Evolutionary conservation across 1,140 invertebrate genomes (phyloP), one percentile per base, ranked within the genome.

Genomic region (Brachionus calyciflorus): DNA sequence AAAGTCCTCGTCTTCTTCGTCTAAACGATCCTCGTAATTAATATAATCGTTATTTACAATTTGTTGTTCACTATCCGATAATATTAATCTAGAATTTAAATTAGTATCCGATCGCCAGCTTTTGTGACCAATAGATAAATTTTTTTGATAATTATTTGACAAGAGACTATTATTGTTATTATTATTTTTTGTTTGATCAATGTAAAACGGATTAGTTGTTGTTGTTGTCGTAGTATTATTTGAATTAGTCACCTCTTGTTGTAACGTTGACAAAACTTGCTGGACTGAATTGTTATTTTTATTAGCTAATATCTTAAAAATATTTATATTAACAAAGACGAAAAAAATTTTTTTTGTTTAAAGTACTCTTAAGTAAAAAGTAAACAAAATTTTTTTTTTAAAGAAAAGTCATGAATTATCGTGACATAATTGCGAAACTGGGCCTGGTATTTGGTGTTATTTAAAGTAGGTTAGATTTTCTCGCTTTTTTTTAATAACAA

Each of bases 241-340:
- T n/a, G 28, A 37, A 30, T 63, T 63, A 37, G 37, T 37, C 33
- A 19, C 57, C 7, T 65, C 40, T 65, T 41, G 40, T 65, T 65
- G 60, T 44, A 37, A 44, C 14, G 33, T 44, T 65, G 44, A 65
- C 21, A 44, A n/a, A n/a, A n/a, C 33, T 37, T 37, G n/a, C 44
- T 65, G 60, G 40, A 19, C 24, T 24, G 60, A 41, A 17, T 65
- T 63, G 57, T 63, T 65, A 60, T 60, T 60, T 65, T 65, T 65
- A n/a, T 65, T 65, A 65, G 60, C 60, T 44, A 44, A 44, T 41
- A 65, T 65, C 60, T 65, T 65, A 19, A 44, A 3, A 26, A 44
- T 44, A 65, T 44, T 21, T 7, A 46, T 7, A 46, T 7, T 7
- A 14, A 5, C 2, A 17, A 46, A 14, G 3, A 7, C 14, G n/a